phyloP scores from a whole-genome alignment of 2,888 invertebrate species.

The Stenurella melanura region DNA sequence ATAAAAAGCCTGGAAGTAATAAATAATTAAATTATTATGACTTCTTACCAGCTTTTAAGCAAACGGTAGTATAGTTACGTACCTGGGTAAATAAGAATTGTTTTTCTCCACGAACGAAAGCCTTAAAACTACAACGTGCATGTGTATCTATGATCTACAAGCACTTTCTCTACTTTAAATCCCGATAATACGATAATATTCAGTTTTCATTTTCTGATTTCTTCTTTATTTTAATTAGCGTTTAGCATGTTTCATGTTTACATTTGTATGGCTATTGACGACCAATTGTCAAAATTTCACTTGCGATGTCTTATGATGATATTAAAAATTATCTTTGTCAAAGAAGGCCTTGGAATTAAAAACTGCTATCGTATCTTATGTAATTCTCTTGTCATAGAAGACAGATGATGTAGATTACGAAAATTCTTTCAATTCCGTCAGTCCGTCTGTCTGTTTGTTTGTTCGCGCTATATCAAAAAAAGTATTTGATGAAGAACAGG shows the following conservation, averaged over 20 bases:
- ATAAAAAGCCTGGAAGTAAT: constrained; percentile 25
- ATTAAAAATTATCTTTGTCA: too few relatives aligned
- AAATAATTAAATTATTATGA: constrained; percentile 12
- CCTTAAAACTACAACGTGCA: not conserved
- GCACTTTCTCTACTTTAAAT: constrained; percentile 27
- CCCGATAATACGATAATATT: constrained; percentile 27
- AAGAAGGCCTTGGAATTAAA: too few relatives aligned
- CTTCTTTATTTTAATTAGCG: constrained; percentile 28
- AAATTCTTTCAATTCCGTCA: too few relatives aligned
- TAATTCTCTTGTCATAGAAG: too few relatives aligned
- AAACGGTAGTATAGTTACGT: constrained; percentile 5
- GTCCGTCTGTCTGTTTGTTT: too few relatives aligned
- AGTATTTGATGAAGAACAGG: too few relatives aligned
- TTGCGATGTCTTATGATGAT: too few relatives aligned
- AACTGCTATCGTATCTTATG: too few relatives aligned
- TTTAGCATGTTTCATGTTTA: constrained; percentile 5
- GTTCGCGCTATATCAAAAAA: too few relatives aligned
- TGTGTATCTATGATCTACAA: not conserved
- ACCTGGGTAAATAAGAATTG: constrained; percentile 5
- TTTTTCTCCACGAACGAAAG: constrained; percentile 26
- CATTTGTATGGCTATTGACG: not conserved
- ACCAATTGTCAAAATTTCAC: not conserved
- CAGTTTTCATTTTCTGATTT: constrained; percentile 33
- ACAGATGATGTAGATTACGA: too few relatives aligned
- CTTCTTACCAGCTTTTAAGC: constrained; percentile 7